Evolutionary conservation across 2,797 vertebrate genomes (phyloP), one percentile per base, ranked within the genome.

Genomic region (Nothura maculosa): DNA sequence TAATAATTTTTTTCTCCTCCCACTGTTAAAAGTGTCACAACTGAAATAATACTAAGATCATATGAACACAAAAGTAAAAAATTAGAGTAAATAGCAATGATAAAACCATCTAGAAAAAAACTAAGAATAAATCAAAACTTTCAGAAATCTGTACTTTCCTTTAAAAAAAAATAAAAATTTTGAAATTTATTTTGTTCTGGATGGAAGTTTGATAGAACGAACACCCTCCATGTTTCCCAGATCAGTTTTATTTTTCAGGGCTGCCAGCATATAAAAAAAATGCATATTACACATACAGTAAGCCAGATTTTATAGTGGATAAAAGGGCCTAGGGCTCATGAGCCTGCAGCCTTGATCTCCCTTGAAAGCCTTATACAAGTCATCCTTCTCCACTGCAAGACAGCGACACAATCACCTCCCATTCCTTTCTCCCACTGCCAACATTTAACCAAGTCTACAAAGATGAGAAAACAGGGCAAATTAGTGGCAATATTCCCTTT

Each of bases 191-290:
- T 90, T 81, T 75, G 10, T 20, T 75, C 54, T 38, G 27, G 20
- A 21, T 6, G 42, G 13, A 28, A 70, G 54, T 82, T 47, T 48
- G 87, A 4, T 30, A 21, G 70, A 58, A 72, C 0, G 0, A 32
- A 36, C 8, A 48, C 18, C 18, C 7, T 72, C 10, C 8, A 30
- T 2, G 1, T 67, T 75, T 50, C 25, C 28, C 21, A 0, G 0
- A 6, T 34, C 13, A 36, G 43, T 2, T 79, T 10, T 34, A n/a
- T 7, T 79, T 81, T 58, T 12, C 16, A 83, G 40, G 28, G 48
- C 69, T 47, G 25, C 3, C 48, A 76, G 34, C 5, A 60, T 45
- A n/a, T 20, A 55, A 55, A 55, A 28, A 55, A 55, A 55, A 11
- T n/a, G 30, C 11, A 11, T 55, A n/a, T 16, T 19, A 6, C 4